Evolutionary conservation across 1,140 invertebrate genomes (phyloP), one percentile per base, ranked within the genome.

Genomic region (Gryon sp.): DNA sequence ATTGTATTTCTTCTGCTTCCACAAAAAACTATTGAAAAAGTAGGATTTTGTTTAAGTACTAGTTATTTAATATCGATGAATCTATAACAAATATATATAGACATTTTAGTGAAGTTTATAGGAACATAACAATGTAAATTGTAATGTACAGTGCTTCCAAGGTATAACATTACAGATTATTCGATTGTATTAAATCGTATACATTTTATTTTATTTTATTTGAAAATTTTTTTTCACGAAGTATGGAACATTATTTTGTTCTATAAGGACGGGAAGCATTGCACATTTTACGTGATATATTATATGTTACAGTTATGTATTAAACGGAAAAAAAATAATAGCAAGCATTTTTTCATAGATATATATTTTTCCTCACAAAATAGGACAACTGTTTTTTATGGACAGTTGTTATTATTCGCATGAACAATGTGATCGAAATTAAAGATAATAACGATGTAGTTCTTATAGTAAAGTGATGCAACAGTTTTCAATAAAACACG

Each of bases 331-430:
- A 57, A 57, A 57, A 57, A 55, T 57, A 57, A 57, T 20, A 15
- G 15, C 6, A 2, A 12, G 0, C 7, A 1, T 40, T 53, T 41
- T 57, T 57, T 57, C n/a, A n/a, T n/a, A n/a, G n/a, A 28, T 41
- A 19, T 41, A 57, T 30, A 53, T 57, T 30, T 57, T 30, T 19
- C 48, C 1, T 12, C 2, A 3, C 14, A 53, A 53, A 40, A 14
- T 57, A 12, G 52, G 14, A 12, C 52, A 19, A 28, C 14, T 19
- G 36, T 41, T 40, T 40, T 24, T 15, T 14, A n/a, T n/a, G n/a
- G n/a, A n/a, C n/a, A n/a, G 36, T 30, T 57, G 30, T 30, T 41
- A 57, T 57, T 57, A 57, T 41, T 57, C 36, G 52, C 24, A 15
- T 9, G 24, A 41, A 57, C 52, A 57, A 57, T 57, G 15, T n/a